Evolutionary conservation across 2,888 invertebrate genomes (phyloP), one percentile per base, ranked within the genome.

Genomic region (Scelioninae gen. 1): DNA sequence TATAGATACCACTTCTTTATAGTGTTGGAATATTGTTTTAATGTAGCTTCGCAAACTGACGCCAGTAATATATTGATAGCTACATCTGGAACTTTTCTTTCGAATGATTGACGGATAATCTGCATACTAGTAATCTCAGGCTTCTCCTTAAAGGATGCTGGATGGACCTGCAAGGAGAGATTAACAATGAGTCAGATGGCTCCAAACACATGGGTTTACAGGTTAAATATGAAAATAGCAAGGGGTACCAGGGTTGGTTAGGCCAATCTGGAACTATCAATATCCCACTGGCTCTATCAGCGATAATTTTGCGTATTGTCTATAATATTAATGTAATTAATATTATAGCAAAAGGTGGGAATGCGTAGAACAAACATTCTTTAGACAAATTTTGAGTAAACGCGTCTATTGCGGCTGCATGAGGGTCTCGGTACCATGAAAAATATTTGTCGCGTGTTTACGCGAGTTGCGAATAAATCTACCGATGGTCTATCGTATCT

Each of bases 381-480:
- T n/a, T n/a, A n/a, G n/a, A n/a, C n/a, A n/a, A n/a, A n/a, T n/a
- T n/a, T n/a, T n/a, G n/a, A n/a, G n/a, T n/a, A n/a, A n/a, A n/a
- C n/a, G n/a, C n/a, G n/a, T n/a, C n/a, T n/a, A n/a, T n/a, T n/a
- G n/a, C n/a, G n/a, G n/a, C n/a, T n/a, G n/a, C n/a, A n/a, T n/a
- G n/a, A n/a, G n/a, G n/a, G n/a, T n/a, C n/a, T n/a, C n/a, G n/a
- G n/a, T n/a, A n/a, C n/a, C n/a, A n/a, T n/a, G n/a, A n/a, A n/a
- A n/a, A n/a, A n/a, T n/a, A n/a, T n/a, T n/a, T n/a, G n/a, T n/a
- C n/a, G n/a, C n/a, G n/a, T n/a, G n/a, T n/a, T n/a, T n/a, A n/a
- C n/a, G n/a, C n/a, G n/a, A n/a, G n/a, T n/a, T n/a, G 88, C 88
- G 69, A 88, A 88, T 13, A 88, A 74, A 65, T 88, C 87, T 31